Percentiles rank a stretch among this genome's conserved stretches.
Conservation (phyloP, 2,797 vertebrate species). For the Oryzias sinensis region DNA sequence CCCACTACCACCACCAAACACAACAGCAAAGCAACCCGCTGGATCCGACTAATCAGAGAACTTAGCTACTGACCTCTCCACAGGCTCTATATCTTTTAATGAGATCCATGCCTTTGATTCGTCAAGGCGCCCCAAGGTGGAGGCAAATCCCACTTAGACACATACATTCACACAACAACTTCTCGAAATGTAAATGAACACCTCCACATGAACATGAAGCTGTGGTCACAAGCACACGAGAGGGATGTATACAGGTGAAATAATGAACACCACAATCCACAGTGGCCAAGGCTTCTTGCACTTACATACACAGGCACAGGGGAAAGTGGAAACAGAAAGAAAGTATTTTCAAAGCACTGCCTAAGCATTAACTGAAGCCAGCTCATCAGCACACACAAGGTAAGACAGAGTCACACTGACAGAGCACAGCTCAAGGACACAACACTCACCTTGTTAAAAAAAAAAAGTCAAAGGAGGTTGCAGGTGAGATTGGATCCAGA, state of each 20-base stretch:
- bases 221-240: slow-evolving; percentile 23
- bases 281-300: slow-evolving; percentile 29
- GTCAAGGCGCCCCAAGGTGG: slow-evolving; percentile 53
- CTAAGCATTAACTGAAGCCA: slow-evolving; percentile 36
- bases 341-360: slow-evolving; percentile 12
- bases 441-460: slow-evolving; percentile 68
- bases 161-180: slow-evolving; percentile 19
- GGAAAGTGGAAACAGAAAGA: slow-evolving; percentile 27
- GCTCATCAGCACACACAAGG: slow-evolving; percentile 52
- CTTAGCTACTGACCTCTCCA: slow-evolving; percentile 68
- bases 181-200: slow-evolving; percentile 24
- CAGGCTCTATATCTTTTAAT: slow-evolving; percentile 67
- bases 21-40: slow-evolving; percentile 34
- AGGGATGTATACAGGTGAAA: slow-evolving; percentile 33
- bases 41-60: slow-evolving; percentile 68
- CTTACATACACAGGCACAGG: slow-evolving; percentile 21
- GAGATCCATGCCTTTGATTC: slow-evolving; percentile 75
- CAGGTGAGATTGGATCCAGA: slow-evolving; percentile 76
- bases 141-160: slow-evolving; percentile 32
- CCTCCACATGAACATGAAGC: slow-evolving; percentile 16
- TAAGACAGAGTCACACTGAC: slow-evolving; percentile 18
- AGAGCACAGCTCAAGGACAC: slow-evolving; percentile 63
- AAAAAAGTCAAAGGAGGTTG: slow-evolving; percentile 35
- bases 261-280: slow-evolving; percentile 56
- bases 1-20: slow-evolving; percentile 6